These are phyloP conservation scores for Cheilinus undulatus DNA, from an alignment of 2,113 vertebrate species.

Conservation along the genomic window DNA sequence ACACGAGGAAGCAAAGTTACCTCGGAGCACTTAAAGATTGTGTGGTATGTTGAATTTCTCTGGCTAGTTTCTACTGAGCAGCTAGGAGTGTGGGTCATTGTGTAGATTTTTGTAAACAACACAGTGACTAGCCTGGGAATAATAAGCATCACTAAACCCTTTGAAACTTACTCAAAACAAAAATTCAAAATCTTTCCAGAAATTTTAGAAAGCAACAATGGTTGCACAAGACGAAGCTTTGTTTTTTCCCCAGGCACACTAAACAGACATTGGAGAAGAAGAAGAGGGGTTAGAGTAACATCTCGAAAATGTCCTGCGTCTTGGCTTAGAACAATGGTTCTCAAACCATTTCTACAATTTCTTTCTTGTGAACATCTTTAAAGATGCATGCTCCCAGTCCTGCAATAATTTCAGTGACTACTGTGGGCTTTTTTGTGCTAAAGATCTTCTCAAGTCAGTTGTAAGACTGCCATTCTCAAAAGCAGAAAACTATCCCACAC, in stretches of 20 bases:
- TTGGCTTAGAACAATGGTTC: no score
- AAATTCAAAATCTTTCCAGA: not conserved
- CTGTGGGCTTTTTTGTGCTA: no score
- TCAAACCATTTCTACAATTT: no score
- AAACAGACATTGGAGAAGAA: not conserved
- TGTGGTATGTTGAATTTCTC: slow-evolving; percentile 76
- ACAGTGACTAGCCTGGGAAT: not conserved
- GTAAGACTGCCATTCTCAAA: no score
- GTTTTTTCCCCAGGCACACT: not conserved
- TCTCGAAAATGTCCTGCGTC: no score
- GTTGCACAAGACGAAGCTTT: not conserved
- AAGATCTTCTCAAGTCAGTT: no score
- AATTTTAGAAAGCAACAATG: not conserved
- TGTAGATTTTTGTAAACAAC: not conserved
- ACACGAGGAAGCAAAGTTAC: slow-evolving; percentile 85
- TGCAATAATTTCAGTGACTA: no score
- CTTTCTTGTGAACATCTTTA: no score
- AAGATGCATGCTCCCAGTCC: no score
- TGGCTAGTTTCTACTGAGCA: not conserved
- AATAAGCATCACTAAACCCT: not conserved
- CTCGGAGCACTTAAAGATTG: slow-evolving; percentile 84
- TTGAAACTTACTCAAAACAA: not conserved
- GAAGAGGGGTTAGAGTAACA: no score
- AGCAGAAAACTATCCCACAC: no score
- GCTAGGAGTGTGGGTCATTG: not conserved